Conservation (phyloP, 2,888 invertebrate species). For the Bhutanitis thaidina region DNA sequence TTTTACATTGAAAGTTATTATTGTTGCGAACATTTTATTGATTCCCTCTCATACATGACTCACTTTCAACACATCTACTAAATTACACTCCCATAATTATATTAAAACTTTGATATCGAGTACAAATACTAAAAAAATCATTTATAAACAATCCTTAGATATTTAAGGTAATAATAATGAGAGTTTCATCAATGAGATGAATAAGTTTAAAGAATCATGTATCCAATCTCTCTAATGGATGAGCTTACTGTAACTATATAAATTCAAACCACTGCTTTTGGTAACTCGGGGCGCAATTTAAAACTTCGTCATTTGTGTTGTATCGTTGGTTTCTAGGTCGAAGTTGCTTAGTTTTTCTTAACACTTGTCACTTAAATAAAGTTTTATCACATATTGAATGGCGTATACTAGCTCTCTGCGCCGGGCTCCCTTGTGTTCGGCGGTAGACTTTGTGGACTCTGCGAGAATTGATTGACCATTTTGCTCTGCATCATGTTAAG, state of each 20-base stretch:
- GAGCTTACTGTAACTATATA: not conserved
- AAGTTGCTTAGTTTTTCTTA: not conserved
- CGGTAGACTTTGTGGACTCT: constrained; percentile 61
- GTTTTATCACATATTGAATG: constrained; percentile 7
- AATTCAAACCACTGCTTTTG: not conserved
- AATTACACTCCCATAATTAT: no score
- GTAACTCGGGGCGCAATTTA: not conserved
- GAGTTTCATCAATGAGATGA: not conserved
- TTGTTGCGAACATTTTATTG: not conserved
- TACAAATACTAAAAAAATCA: constrained; percentile 3
- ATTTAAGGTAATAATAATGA: not conserved
- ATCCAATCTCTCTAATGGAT: not conserved
- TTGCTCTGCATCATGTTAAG: constrained; percentile 78
- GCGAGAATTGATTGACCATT: constrained; percentile 66
- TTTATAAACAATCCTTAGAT: not conserved
- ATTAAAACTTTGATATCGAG: not conserved
- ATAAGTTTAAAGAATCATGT: not conserved
- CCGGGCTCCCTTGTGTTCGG: constrained; percentile 47
- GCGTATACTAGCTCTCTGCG: constrained; percentile 59
- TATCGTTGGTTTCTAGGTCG: not conserved
- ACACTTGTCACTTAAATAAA: constrained; percentile 2
- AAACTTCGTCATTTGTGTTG: not conserved
- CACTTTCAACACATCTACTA: no score
- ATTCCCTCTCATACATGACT: not conserved
- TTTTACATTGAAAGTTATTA: not conserved